Base-by-base conservation (phyloP, 1,140 invertebrate species). In the Neuroterus valhalla region DNA sequence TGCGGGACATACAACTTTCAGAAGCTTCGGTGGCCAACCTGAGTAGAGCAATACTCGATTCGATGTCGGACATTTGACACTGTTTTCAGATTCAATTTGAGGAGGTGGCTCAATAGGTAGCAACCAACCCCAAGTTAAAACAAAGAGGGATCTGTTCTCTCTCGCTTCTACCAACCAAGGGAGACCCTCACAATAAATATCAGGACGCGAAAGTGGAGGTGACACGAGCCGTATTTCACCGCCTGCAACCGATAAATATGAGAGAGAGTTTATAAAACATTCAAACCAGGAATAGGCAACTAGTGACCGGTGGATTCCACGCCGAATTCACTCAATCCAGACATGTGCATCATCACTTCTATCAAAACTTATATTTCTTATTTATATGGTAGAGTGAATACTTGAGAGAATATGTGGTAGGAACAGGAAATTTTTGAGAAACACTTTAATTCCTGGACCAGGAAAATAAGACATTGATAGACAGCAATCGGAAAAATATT, bases 91-190 rank as follows among this genome's bases (percentile, higher is more conserved):
- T 93, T 95, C 77, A 85, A 83, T 21, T 85, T 88, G 23, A 86
- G 83, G 72, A 43, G 82, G 38, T 74, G 84, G 78, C 68, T 87
- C 89, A 1, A 87, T 78, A 0, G 88, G 87, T 55, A 90, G 72
- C 71, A 94, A 92, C 79, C 92, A 91, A 2, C 94, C 94, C 94
- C 94, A 95, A 5, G 94, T 94, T 44, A 95, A 87, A 19, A 96
- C 88, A 78, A 95, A 96, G 1, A 96, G 89, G 4, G 94, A 94
- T 23, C 93, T 92, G 79, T 95, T 95, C 50, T 94, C 92, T 68
- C 94, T 91, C 1, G 94, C 94, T 83, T 94, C 93, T 21, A 96
- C 91, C 66, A 95, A 85, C 93, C 95, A 96, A 1, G 94, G 94
- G 66, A 94, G 87, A 14, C 94, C 94, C 11, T 93, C 92, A 84